Base-by-base conservation (phyloP, 2,113 vertebrate genomes). In the Ictalurus punctatus region DNA sequence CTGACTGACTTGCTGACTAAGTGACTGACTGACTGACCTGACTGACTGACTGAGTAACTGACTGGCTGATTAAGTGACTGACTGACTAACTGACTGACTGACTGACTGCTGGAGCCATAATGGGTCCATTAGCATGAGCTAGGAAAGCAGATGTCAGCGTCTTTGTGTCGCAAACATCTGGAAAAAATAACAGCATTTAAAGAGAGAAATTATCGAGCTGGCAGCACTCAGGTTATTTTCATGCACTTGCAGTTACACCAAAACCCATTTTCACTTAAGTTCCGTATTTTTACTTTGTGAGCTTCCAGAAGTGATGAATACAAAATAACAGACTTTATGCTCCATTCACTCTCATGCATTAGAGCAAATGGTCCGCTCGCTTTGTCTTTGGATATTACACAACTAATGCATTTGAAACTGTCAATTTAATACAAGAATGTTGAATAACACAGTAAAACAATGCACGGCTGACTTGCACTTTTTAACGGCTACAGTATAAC, bases 31-130 rank as follows among this genome's bases (percentile, higher is more conserved):
- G 34, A 34, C 34, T 34, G 34, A 25, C 16, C 48, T 80, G 78
- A 54, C 27, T 56, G 3, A 81, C 8, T n/a, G 14, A 30, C 4
- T 3, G 52, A 54, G 12, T 56, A 4, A 81, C 2, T 79, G 3
- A 79, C 23, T 27, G 76, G 5, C 19, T 52, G 23, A 25, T 0
- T 48, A 44, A 25, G 7, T 79, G 2, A 27, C 23, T 79, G 0
- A 78, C 0, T 52, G 19, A 27, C 44, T 52, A 10, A 14, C 23
- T 25, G 76, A 1, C 17, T 79, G 2, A 27, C 40, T 52, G 44
- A 52, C 44, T 79, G 23, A 82, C 30, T 82, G 54, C 85, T 74
- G 67, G 25, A 85, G 65, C n/a, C n/a, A 69, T 7, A 71, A 52
- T 71, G 44, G 40, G 65, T 85, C 27, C 63, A 71, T 48, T 48